Evolutionary conservation across 1,140 invertebrate species (phyloP).

Genomic region (Cotesia chilonis): DNA sequence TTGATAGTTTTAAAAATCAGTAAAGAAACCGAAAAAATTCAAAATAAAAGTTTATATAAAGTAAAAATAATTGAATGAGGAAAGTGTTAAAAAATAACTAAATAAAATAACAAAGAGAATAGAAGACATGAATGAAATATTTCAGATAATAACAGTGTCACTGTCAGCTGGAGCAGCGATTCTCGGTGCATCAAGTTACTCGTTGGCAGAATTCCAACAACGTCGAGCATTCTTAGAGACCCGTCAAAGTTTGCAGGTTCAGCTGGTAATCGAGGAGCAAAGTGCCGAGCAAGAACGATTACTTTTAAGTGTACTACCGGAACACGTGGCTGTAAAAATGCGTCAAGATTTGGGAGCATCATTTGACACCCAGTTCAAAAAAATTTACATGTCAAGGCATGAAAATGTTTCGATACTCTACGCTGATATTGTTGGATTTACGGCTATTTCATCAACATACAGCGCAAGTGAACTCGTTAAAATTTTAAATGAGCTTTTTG

Average conservation of each 20-base stretch:
- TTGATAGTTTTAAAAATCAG: too few species aligned
- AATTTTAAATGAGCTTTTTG: conserved; percentile 93
- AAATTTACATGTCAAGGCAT: conserved; percentile 96
- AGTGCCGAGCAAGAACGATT: conserved; percentile 91
- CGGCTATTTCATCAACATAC: conserved; percentile 93
- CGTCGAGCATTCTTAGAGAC: conserved; percentile 89
- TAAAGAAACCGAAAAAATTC: too few species aligned
- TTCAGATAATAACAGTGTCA: conserved; percentile 72
- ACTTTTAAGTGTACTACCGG: conserved; percentile 89
- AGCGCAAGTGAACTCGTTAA: conserved; percentile 92
- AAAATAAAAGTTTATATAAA: too few species aligned
- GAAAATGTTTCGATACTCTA: conserved; percentile 96
- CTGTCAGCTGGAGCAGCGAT: conserved; percentile 64
- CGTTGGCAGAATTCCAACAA: conserved; percentile 86
- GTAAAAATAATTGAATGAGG: too few species aligned
- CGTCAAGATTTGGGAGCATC: conserved; percentile 88
- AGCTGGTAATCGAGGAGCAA: conserved; percentile 91
- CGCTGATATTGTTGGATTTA: conserved; percentile 93
- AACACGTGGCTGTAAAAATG: conserved; percentile 95
- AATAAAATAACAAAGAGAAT: neutral
- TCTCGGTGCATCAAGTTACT: conserved; percentile 81
- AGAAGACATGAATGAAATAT: conserved; percentile 18
- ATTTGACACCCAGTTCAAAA: conserved; percentile 91
- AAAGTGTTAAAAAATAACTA: neutral
- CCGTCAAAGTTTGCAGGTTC: conserved; percentile 89